These are phyloP conservation scores for Heptranchias perlo DNA, from an alignment of 2,113 vertebrate species.

Conservation along the genomic window DNA sequence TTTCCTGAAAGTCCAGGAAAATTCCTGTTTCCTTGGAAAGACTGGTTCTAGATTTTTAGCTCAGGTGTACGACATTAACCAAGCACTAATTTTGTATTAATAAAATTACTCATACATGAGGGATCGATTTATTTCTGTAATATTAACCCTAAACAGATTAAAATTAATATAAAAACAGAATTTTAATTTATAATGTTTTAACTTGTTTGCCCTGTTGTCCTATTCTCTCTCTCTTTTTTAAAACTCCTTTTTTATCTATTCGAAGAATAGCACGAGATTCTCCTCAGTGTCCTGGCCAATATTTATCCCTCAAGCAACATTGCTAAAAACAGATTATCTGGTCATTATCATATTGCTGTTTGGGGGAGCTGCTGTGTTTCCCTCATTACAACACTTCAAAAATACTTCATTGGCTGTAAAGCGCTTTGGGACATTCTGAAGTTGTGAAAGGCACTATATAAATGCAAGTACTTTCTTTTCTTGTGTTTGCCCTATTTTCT, in stretches of 20 bases:
- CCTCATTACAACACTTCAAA: background rate
- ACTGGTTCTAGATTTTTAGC: background rate
- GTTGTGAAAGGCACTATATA: background rate
- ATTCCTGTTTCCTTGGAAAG: background rate
- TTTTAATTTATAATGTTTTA: background rate
- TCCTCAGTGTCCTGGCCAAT: no score
- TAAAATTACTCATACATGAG: background rate
- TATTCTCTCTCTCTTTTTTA: background rate
- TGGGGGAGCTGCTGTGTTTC: no score
- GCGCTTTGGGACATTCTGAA: background rate
- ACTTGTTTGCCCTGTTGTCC: background rate
- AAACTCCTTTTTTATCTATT: no score
- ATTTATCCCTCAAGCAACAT: no score
- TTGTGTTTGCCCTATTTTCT: background rate
- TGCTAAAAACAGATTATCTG: no score
- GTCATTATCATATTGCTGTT: no score
- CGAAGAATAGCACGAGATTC: no score
- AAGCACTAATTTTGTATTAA: background rate
- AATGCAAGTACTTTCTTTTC: background rate
- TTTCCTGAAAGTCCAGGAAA: background rate
- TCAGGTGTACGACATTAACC: background rate
- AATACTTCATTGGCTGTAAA: no score
- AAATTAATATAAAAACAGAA: background rate
- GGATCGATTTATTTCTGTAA: background rate
- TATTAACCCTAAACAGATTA: background rate